Base-by-base conservation (phyloP, 2,888 invertebrate genomes). In the Agapostemon virescens region DNA sequence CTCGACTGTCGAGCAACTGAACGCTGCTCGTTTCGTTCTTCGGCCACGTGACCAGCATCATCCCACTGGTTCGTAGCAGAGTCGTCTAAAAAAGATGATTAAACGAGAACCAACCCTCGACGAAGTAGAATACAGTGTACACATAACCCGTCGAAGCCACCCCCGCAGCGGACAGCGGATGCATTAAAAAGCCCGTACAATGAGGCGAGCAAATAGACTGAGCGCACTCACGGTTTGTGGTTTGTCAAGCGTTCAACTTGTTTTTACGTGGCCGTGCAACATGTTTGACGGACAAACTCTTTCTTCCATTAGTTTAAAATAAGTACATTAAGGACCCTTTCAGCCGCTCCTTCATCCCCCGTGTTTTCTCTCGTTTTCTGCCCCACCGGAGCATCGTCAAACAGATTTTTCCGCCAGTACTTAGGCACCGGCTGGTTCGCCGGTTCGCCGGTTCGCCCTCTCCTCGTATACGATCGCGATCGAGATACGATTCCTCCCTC, bases 11-110 rank as follows among this genome's bases (percentile, higher is more conserved):
- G 74, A 63, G 45, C 55, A 55, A 55, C 55, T 30, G 55, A 55
- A 55, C 42, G 66, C 61, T 72, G 76, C 67, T 71, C 67, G 73
- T 79, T 83, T 70, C 73, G 64, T 76, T 36, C 9, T 40, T 52
- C 3, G 73, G 71, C 30, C 75, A 74, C 67, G 69, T 64, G 63
- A 67, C 71, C 64, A 26, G 61, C 67, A 75, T 67, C 79, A 68
- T 85, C 78, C 83, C 82, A 81, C 77, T 84, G 85, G 87, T 86
- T 82, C 82, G 82, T 83, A 81, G 83, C 83, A 84, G 84, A 85
- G 83, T 84, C 85, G 72, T 63, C 64, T 74, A 86, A 87, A 89
- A 89, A 87, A 86, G 87, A 89, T 80, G 86, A 83, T 87, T 83
- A 84, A 87, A 84, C 78, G 83, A 74, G 73, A 69, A 61, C 67